These are phyloP conservation scores for Phallusia fumigata DNA, from an alignment of 23 tunicate species.

Conservation along the genomic window DNA sequence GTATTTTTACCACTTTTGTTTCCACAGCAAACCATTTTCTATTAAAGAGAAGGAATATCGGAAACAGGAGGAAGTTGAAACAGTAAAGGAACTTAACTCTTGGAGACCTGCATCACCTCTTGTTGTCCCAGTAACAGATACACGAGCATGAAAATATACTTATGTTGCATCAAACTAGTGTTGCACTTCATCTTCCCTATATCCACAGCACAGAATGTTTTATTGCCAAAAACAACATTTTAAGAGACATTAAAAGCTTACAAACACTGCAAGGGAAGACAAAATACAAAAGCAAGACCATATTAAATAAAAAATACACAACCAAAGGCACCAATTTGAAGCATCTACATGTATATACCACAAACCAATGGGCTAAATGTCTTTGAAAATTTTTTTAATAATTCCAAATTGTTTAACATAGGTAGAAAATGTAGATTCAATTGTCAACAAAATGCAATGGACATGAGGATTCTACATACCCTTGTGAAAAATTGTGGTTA, in stretches of 20 bases:
- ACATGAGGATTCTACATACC: too few relatives aligned
- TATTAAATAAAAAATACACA: neutral
- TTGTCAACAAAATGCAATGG: too few relatives aligned
- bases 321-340: neutral
- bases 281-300: neutral
- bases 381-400: neutral
- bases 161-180: neutral
- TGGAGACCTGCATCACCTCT: constrained; percentile 88
- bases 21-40: constrained; percentile 55
- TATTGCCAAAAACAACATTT: neutral
- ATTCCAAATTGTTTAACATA: neutral
- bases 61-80: constrained; percentile 44
- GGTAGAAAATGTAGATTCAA: too few relatives aligned
- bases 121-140: constrained; percentile 44
- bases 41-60: constrained; percentile 49
- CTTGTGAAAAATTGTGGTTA: too few relatives aligned
- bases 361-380: too few relatives aligned
- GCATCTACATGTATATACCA: neutral
- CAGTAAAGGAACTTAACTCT: constrained; percentile 27
- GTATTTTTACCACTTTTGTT: too few relatives aligned
- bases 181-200: neutral
- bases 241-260: neutral
- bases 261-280: constrained; percentile 11
- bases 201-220: neutral
- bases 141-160: constrained; percentile 10